phyloP scores from a whole-genome alignment of 1,140 invertebrate genomes.

The Saxidomus purpurata region DNA sequence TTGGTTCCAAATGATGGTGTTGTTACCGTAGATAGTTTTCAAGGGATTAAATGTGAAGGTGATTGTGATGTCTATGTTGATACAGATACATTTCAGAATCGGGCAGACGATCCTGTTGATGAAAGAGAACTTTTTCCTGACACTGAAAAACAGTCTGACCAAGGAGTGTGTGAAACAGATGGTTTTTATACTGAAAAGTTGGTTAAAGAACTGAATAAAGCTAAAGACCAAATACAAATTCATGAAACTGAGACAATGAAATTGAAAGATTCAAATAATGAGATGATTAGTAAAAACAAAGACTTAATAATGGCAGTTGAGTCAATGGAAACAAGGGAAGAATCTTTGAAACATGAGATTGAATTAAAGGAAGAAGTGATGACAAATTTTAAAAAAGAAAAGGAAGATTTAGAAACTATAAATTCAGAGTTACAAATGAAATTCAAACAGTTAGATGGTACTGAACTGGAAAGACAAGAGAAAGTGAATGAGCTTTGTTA shows the following conservation, averaged over 20 bases:
- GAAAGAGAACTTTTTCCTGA: neutral
- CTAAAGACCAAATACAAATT: neutral
- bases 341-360: neutral
- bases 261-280: neutral
- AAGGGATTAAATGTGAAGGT: conserved; percentile 43
- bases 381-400: neutral
- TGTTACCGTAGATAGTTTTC: conserved; percentile 28
- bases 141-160: conserved; percentile 30
- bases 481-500: neutral
- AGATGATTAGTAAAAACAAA: neutral
- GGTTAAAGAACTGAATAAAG: neutral
- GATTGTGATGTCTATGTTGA: conserved; percentile 49
- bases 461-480: neutral
- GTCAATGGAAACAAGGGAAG: neutral
- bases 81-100: conserved; percentile 45
- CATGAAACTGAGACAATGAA: neutral
- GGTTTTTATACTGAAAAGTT: neutral
- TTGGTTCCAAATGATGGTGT: conserved; percentile 37
- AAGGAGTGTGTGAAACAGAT: neutral
- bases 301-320: neutral
- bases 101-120: neutral
- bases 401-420: neutral
- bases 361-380: neutral
- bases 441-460: neutral
- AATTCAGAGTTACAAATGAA: neutral